Percentiles rank a stretch among this genome's conserved stretches.
These are phyloP conservation scores for Bradypus variegatus DNA, from an alignment of 2,797 vertebrate genomes.

Conservation along the genomic window DNA sequence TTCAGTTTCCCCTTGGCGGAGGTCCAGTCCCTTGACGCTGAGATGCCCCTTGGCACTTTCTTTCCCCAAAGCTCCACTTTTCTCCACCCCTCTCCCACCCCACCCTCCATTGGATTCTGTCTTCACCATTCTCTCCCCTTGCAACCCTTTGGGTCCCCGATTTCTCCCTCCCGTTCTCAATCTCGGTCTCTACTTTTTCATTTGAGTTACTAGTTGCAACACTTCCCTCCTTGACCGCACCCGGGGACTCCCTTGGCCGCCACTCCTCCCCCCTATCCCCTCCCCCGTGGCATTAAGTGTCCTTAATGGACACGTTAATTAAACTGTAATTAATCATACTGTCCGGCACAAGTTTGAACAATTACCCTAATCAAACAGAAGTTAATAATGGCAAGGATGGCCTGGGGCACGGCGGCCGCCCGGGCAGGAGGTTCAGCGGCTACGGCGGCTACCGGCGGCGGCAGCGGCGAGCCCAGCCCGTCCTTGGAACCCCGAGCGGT, in stretches of 20 bases:
- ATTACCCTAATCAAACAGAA: conserved; percentile 84
- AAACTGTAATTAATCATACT: conserved; percentile 89
- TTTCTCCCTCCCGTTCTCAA: neutral
- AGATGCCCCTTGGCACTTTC: neutral
- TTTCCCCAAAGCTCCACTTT: neutral
- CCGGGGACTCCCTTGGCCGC: neutral
- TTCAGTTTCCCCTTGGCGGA: neutral
- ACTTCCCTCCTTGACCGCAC: neutral
- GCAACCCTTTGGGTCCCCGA: neutral
- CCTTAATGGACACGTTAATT: conserved; percentile 83
- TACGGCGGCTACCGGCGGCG: neutral
- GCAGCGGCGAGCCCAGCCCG: conserved; percentile 20
- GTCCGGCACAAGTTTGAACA: conserved; percentile 82
- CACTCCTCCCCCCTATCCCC: neutral
- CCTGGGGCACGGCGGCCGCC: conserved; percentile 71
- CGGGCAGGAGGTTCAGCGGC: conserved; percentile 49
- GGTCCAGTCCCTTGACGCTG: neutral
- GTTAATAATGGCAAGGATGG: conserved; percentile 81
- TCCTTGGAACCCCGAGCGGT: conserved; percentile 60
- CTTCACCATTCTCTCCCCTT: neutral
- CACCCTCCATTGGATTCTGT: neutral
- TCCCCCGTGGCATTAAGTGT: conserved; percentile 73
- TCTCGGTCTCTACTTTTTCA: neutral
- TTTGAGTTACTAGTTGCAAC: neutral
- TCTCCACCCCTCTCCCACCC: neutral